Evolutionary conservation across 2,113 vertebrate genomes (phyloP).

Genomic region (Formicarius rufipectus): DNA sequence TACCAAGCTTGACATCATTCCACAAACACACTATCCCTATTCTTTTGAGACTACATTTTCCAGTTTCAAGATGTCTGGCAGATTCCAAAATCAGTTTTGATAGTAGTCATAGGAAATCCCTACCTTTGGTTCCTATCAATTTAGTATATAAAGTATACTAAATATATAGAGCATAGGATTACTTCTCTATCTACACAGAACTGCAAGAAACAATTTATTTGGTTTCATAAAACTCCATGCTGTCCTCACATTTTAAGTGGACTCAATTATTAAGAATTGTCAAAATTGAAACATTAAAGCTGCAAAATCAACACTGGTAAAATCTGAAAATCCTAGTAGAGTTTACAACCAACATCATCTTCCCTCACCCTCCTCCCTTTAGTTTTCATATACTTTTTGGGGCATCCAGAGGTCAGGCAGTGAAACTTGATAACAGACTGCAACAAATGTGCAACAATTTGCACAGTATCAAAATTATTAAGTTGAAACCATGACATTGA

Average conservation of each 20-base stretch:
- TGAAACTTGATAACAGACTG: conserved; percentile 41
- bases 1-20: background rate
- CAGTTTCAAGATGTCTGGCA: background rate
- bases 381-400: background rate
- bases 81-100: background rate
- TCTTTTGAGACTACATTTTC: background rate
- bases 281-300: background rate
- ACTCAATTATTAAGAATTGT: background rate
- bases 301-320: background rate
- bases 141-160: background rate
- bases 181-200: background rate
- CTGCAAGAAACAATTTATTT: background rate
- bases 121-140: background rate
- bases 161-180: background rate
- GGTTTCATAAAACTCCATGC: background rate
- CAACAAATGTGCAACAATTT: conserved; percentile 33
- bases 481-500: conserved; percentile 4
- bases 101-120: background rate
- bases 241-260: background rate
- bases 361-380: background rate
- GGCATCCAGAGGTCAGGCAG: conserved; percentile 8
- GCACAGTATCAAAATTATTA: conserved; percentile 6
- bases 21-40: background rate
- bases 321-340: background rate
- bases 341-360: background rate